Base-by-base conservation (phyloP, 2,888 invertebrate genomes). In the Xanthia togata region DNA sequence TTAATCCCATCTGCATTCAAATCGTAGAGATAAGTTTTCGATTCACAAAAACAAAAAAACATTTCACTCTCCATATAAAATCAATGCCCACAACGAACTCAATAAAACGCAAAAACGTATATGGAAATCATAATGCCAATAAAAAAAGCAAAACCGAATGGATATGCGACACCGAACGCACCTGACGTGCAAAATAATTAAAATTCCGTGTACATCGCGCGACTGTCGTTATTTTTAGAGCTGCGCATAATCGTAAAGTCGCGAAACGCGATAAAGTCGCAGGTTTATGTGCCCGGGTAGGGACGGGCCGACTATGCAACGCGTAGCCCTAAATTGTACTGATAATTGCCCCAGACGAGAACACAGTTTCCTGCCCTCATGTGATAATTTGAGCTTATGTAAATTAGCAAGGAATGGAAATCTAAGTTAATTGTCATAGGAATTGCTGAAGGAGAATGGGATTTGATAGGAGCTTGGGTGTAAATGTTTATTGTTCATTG, bases 291-390 rank as follows among this genome's bases (percentile, higher is more conserved):
- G 70, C 26, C 44, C 71, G 67, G 26, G 62, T 68, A 60, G 26
- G 69, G 72, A 70, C 70, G 68, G 69, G 68, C 44, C 47, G 71
- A 53, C 82, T 67, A 76, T 67, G 60, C 73, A 78, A 73, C 79
- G 69, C 72, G 53, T 67, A 78, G 87, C 65, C 81, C 85, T 88
- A 88, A 89, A 89, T 90, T 86, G 87, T 88, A 84, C 76, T 86
- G 88, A 85, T 89, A 90, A 90, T 87, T 90, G 85, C 82, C 74
- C 73, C 47, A 68, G n/a, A 78, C 55, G 81, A 73, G 81, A 70
- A 76, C 82, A 81, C 65, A 65, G 81, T 79, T 89, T 88, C 87
- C 87, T 73, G 73, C 55, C 47, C 55, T 47, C 73, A 71, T 76
- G 64, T 78, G 86, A 83, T 86, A 80, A 84, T 81, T 87, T 78